Percentiles rank a stretch among this genome's conserved stretches.
phyloP scores from a whole-genome alignment of 2,113 vertebrate species.

The Alaudala cheleensis region DNA sequence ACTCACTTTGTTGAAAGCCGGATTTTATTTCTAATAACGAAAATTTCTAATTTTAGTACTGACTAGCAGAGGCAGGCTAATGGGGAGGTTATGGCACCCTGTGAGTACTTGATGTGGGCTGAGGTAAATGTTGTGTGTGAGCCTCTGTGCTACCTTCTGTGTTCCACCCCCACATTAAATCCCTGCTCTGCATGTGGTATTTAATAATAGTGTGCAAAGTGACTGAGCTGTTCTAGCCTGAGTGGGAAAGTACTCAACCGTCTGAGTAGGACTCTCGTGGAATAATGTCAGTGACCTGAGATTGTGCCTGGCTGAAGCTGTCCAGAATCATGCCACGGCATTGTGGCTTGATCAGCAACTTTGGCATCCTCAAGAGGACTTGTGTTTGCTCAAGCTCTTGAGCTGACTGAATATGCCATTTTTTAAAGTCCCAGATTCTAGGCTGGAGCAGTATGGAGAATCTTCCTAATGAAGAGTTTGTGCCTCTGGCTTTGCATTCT shows the following conservation, averaged over 20 bases:
- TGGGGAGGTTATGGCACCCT: background rate
- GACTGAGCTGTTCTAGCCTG: background rate
- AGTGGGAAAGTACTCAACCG: background rate
- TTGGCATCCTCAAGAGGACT: background rate
- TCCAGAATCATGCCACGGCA: too few relatives aligned
- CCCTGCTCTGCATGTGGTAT: background rate
- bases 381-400: background rate
- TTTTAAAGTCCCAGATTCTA: background rate
- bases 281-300: background rate
- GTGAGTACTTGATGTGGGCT: background rate
- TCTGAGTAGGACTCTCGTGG: background rate
- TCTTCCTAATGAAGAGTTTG: background rate
- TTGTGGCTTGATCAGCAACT: fast-evolving
- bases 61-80: background rate
- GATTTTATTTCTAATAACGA: background rate
- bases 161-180: background rate
- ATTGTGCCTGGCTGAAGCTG: background rate
- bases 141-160: background rate
- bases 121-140: background rate
- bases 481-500: background rate
- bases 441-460: background rate
- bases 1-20: background rate
- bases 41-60: background rate
- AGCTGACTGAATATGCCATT: background rate
- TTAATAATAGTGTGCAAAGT: background rate